A percentile compares a stretch with the other conserved stretches of the same genome.
These are phyloP conservation scores for Ovis aries DNA, from an alignment of 2,113 vertebrate genomes.

Conservation along the genomic window DNA sequence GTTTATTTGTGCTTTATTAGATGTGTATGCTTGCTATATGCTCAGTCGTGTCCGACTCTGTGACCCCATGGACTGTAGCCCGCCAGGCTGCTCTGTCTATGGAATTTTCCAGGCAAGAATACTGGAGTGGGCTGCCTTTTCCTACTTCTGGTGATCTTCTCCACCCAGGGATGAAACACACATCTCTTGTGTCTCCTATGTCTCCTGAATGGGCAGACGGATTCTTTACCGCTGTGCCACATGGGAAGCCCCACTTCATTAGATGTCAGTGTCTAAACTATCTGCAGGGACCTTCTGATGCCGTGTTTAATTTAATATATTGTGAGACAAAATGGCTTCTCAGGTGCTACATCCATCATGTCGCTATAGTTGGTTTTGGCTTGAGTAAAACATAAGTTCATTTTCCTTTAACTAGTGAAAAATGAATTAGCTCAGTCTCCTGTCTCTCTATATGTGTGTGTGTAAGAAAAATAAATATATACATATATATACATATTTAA, in stretches of 20 bases:
- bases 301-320: not conserved
- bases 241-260: not conserved
- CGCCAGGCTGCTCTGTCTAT: not conserved
- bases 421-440: not conserved
- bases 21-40: not conserved
- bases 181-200: not conserved
- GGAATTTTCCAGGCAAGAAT: not conserved
- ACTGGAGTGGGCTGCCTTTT: not conserved
- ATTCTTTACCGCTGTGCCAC: not conserved
- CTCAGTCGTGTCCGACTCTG: accelerated
- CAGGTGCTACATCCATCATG: not conserved
- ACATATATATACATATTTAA: not conserved
- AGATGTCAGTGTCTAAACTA: not conserved
- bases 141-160: not conserved
- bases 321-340: not conserved
- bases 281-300: not conserved
- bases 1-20: not conserved
- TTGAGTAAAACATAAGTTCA: not conserved
- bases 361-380: not conserved
- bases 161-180: not conserved
- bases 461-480: not conserved
- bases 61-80: not conserved
- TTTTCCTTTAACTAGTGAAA: not conserved
- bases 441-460: accelerated
- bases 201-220: not conserved